Evolutionary conservation across 2,888 invertebrate species (phyloP), one percentile per base, ranked within the genome.

Genomic region (Amblyteles armatorius): DNA sequence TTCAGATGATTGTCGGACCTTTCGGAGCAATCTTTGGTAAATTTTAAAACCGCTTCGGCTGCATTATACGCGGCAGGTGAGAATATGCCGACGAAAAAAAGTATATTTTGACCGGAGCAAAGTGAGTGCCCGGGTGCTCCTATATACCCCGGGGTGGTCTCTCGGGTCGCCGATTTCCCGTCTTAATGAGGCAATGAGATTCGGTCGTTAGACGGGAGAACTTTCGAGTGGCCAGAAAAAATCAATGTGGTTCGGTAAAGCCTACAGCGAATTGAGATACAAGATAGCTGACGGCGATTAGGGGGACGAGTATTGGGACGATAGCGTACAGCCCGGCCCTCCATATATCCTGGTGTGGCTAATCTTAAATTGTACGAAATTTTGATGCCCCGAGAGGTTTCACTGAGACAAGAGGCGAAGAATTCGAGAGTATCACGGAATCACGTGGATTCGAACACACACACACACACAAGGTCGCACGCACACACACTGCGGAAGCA

Each of bases 251-350:
- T 82, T 74, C 78, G 86, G 85, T 84, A 72, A 77, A 60, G 77
- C 85, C 87, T 86, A 86, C 85, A 84, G 87, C 88, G 89, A 87
- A 91, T 91, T 91, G 90, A 91, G 91, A 91, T 88, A 88, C 89
- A 89, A 89, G 89, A 90, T 86, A 82, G 83, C 83, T 83, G 83
- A 87, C 82, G 81, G 81, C 85, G 85, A 87, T 87, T 87, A 85
- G 79, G 71, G 65, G 74, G 55, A 33, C 33, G 50, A 36, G 29
- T 67, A 48, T 26, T 11, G 26, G 13, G 22, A 68, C 68, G 65
- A 63, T 74, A 50, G 22, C 19, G 40, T 40, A 50, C 69, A 74
- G 72, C 72, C 68, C 65, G 57, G 63, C 52, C 68, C 76, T n/a
- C 63, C 72, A 36, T 72, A 68, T 77, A 76, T 82, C 79, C 86